Base-by-base conservation (phyloP, 2,888 invertebrate species). In the Ariolimax columbianus region DNA sequence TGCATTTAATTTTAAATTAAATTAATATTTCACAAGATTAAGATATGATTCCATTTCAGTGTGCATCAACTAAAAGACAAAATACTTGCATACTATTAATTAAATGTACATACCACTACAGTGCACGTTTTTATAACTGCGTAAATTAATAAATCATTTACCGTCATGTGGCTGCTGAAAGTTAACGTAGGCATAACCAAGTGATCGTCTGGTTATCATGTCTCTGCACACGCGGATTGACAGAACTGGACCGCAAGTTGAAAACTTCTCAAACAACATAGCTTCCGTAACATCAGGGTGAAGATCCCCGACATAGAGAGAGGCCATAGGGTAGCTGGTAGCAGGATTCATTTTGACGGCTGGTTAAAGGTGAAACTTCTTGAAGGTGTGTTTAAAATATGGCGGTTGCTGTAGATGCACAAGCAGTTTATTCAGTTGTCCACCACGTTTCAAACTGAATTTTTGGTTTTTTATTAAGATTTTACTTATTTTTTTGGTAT, bases 141-240 rank as follows among this genome's bases (percentile, higher is more conserved):
- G 7, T 47, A 47, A 47, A 47, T 17, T 47, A 47, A 47, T 11
- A 7, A 47, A 47, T 47, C 14, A 55, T 23, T 85, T 86, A 87
- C 87, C 87, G 96, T 99, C 99, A 91, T 98, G 97, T 92, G 99
- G 98, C 95, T 99, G 98, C 95, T 99, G 99, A 95, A 99, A 99
- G 95, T 99, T 99, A 91, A 99, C 99, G 95, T 99, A 99, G 92
- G 99, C 99, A 95, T 99, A 99, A 90, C 99, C 99, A 91, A 99
- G 96, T 87, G 99, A 99, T 93, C 98, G 96, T 93, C 99, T 96
- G 90, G 99, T 99, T 91, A 98, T 97, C 96, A 99, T 97, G 95
- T 99, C 99, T 92, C 99, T 97, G 95, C 99, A 99, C 88, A 99
- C 99, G 92, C 99, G 97, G 94, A 99, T 99, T 88, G 99, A 99